phyloP scores from a whole-genome alignment of 1,140 invertebrate species.

The Drosophila virilis region DNA sequence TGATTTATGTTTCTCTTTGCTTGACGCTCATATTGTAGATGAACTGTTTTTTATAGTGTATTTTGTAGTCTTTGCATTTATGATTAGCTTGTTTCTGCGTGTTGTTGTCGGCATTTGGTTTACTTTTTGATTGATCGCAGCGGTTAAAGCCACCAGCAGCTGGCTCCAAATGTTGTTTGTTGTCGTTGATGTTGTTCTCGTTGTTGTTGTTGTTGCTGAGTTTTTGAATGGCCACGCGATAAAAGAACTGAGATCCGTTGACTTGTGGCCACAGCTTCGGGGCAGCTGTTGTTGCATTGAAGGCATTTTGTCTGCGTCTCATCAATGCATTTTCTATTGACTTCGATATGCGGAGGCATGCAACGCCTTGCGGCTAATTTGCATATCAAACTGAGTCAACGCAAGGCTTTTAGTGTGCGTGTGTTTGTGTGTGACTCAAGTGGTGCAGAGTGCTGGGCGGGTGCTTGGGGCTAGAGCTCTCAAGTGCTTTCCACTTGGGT shows the following conservation, averaged over 20 bases:
- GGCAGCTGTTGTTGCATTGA: conserved; percentile 11
- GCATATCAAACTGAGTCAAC: conserved; percentile 70
- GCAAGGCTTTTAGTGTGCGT: conserved; percentile 33
- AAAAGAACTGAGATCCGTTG: conserved; percentile 34
- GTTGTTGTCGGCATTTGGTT: conserved; percentile 58
- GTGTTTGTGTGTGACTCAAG: conserved; percentile 28
- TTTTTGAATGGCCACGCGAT: conserved; percentile 56
- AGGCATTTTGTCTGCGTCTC: conserved; percentile 1
- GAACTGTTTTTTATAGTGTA: conserved; percentile 16
- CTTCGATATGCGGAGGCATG: conserved; percentile 20
- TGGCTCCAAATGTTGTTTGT: conserved; percentile 35
- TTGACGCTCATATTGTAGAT: not conserved
- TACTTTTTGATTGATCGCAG: conserved; percentile 62
- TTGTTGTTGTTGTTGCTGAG: conserved; percentile 31
- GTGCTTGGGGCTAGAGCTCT: not conserved
- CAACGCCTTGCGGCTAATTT: conserved; percentile 70
- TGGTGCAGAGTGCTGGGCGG: not conserved
- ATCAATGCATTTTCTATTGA: conserved; percentile 27
- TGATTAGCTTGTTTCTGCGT: conserved; percentile 9
- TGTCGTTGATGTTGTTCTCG: too few species aligned
- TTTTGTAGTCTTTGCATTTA: conserved; percentile 11
- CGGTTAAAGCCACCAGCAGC: conserved; percentile 48
- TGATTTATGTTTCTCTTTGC: too few species aligned
- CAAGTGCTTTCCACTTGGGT: conserved; percentile 55
- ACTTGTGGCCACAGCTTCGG: conserved; percentile 13